A percentile compares a stretch with the other conserved stretches of the same genome.
Conservation (phyloP, 2,113 vertebrate genomes). For the Oreochromis niloticus region DNA sequence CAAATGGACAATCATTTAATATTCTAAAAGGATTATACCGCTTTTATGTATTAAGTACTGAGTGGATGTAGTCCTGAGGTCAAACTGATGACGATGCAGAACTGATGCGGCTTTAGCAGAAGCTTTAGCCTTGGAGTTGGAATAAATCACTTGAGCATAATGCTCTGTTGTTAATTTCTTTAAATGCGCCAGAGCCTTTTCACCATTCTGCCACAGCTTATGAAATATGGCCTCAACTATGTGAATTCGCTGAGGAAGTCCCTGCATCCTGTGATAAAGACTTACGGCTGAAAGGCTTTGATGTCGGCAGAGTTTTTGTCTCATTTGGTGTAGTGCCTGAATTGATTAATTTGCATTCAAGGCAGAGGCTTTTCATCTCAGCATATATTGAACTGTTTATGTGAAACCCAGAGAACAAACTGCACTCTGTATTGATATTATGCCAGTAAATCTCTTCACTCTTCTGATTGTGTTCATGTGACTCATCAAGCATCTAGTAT, state of each 20-base stretch:
- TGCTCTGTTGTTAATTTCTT: conserved; percentile 27
- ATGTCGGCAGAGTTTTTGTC: not conserved
- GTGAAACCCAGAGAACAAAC: not conserved
- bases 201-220: not conserved
- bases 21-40: not conserved
- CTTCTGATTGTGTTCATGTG: not conserved
- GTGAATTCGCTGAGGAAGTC: conserved; percentile 15
- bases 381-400: not conserved
- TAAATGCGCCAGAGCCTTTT: conserved; percentile 7
- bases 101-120: not conserved
- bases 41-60: not conserved
- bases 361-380: not conserved
- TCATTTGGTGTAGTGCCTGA: not conserved
- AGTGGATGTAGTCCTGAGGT: not conserved
- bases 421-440: not conserved
- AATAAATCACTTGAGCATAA: conserved; percentile 45
- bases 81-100: conserved; percentile 48
- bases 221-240: conserved; percentile 14
- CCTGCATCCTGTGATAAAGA: conserved; percentile 1
- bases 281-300: not conserved
- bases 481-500: not conserved
- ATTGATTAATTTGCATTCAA: not conserved
- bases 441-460: not conserved
- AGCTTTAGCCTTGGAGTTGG: conserved; percentile 3
- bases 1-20: not conserved